phyloP scores from a whole-genome alignment of 1,140 invertebrate genomes.

The Meloidogyne hapla region DNA sequence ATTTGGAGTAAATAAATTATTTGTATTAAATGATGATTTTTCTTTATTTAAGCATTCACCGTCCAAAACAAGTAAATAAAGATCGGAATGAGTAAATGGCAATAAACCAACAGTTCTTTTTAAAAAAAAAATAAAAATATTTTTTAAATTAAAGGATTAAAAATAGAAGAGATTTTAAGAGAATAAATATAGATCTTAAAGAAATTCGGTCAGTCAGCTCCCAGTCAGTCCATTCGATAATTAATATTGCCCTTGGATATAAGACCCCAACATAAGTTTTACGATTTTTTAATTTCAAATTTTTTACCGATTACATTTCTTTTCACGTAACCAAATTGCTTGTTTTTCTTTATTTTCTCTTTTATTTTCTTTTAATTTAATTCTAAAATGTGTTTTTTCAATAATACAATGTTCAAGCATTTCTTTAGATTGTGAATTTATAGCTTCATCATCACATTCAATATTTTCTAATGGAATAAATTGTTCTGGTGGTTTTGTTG shows the following conservation, averaged over 20 bases:
- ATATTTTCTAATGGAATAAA: neutral
- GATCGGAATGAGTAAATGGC: conserved; percentile 10
- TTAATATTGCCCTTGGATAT: too few relatives aligned
- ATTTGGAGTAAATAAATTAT: neutral
- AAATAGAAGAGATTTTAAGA: too few relatives aligned
- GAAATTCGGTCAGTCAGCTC: too few relatives aligned
- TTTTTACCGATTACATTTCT: conserved; percentile 14
- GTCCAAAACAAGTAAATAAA: conserved; percentile 22
- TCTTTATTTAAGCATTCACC: neutral
- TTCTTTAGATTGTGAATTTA: conserved; percentile 8
- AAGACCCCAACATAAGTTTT: too few relatives aligned
- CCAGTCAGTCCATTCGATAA: too few relatives aligned
- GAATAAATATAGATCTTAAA: too few relatives aligned
- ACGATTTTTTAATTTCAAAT: neutral
- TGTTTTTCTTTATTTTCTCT: too few relatives aligned
- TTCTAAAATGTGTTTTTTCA: conserved; percentile 18
- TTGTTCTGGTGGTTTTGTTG: neutral
- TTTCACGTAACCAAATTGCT: conserved; percentile 20
- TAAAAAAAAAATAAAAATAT: neutral
- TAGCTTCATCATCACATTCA: conserved; percentile 19
- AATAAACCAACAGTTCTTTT: conserved; percentile 21
- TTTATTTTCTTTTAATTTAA: neutral
- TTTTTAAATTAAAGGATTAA: too few relatives aligned
- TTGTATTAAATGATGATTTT: neutral
- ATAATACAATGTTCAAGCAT: conserved; percentile 34